Conservation (phyloP, 2,113 vertebrate genomes). For the Tringa solitaria region DNA sequence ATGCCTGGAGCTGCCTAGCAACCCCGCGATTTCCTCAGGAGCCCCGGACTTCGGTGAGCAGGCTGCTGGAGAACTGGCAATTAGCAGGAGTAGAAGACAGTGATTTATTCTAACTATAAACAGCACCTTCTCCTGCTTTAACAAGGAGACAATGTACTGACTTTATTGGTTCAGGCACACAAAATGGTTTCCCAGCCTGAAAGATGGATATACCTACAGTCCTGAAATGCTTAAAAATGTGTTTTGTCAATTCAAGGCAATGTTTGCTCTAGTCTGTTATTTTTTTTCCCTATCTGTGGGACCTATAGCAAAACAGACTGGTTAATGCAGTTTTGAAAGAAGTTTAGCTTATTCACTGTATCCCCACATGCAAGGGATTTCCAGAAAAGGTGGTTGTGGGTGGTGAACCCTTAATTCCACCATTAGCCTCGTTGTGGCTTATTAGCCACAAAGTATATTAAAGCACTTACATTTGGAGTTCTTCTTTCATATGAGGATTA, state of each 20-base stretch:
- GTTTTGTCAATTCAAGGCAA: neutral
- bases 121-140: neutral
- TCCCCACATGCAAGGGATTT: neutral
- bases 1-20: constrained; percentile 44
- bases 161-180: neutral
- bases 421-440: neutral
- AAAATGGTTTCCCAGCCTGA: neutral
- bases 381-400: neutral
- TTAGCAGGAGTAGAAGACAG: neutral
- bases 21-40: neutral
- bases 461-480: neutral
- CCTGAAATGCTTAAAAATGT: neutral
- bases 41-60: neutral
- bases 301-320: neutral
- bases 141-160: neutral
- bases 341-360: neutral
- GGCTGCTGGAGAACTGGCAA: neutral
- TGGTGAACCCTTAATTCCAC: neutral
- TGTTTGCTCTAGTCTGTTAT: neutral
- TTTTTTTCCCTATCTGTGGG: neutral
- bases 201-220: neutral
- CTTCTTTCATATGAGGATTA: neutral
- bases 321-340: neutral
- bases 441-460: neutral
- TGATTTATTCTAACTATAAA: constrained; percentile 22